phyloP scores from a whole-genome alignment of 30 jellyfish, hydroid and myxozoan species.

The Aurelia sp. region DNA sequence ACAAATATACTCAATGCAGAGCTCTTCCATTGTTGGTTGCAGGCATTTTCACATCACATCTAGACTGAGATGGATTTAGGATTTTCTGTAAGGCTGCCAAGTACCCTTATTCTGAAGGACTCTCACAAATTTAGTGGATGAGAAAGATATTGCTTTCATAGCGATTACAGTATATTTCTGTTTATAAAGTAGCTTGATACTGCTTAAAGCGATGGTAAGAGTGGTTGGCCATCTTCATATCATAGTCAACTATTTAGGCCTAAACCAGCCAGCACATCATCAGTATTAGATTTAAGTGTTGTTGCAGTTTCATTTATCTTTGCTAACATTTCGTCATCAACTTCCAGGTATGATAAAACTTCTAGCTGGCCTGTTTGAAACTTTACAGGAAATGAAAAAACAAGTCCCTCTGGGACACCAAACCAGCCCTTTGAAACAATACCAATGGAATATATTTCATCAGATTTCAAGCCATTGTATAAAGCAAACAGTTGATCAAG shows the following conservation, averaged over 20 bases:
- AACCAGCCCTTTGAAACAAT: slow-evolving; percentile 90
- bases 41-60: no score
- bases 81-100: no score
- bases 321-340: slow-evolving; percentile 30
- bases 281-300: slow-evolving; percentile 38
- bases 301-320: slow-evolving; percentile 40
- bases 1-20: no score
- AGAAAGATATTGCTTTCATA: no score
- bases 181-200: no score
- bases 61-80: no score
- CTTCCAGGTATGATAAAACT: slow-evolving; percentile 35
- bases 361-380: slow-evolving; percentile 34
- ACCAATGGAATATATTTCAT: slow-evolving; percentile 69
- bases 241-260: not conserved
- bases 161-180: no score
- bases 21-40: no score
- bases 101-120: no score
- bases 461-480: slow-evolving; percentile 54
- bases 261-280: slow-evolving; percentile 29
- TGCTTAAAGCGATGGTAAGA: no score
- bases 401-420: slow-evolving; percentile 88
- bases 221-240: no score
- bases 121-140: no score
- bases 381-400: slow-evolving; percentile 83
- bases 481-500: slow-evolving; percentile 77